These are phyloP conservation scores for Trichosurus vulpecula DNA, from an alignment of 2,797 vertebrate species.

Conservation along the genomic window DNA sequence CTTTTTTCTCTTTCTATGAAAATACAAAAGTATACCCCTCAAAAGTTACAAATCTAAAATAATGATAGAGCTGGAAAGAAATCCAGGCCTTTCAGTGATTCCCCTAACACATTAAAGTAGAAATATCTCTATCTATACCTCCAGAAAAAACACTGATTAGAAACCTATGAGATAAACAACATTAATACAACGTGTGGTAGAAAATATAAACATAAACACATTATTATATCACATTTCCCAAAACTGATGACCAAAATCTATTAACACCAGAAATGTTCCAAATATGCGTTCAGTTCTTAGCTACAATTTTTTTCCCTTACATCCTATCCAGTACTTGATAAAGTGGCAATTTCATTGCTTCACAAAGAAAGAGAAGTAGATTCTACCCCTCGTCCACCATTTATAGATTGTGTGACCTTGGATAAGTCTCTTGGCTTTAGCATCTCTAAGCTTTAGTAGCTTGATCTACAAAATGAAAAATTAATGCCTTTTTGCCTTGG, in stretches of 20 bases:
- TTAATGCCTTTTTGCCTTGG: background rate
- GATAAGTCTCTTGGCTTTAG: conserved; percentile 10
- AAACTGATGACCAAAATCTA: background rate
- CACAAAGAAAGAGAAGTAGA: background rate
- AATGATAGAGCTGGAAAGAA: background rate
- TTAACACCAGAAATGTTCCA: background rate
- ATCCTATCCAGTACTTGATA: background rate
- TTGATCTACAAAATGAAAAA: conserved; percentile 27
- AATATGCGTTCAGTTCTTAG: background rate
- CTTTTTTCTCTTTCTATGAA: background rate
- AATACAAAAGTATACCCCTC: background rate
- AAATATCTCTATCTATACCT: background rate
- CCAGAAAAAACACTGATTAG: background rate
- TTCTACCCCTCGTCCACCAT: background rate
- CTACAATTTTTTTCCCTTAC: background rate
- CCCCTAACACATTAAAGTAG: background rate
- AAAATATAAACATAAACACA: background rate
- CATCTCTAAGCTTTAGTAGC: conserved; percentile 28
- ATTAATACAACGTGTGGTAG: background rate
- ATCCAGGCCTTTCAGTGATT: background rate
- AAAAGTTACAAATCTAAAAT: background rate
- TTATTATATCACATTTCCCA: background rate
- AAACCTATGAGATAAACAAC: background rate
- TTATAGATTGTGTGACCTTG: background rate
- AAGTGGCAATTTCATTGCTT: background rate